Base-by-base conservation (phyloP, 2,888 invertebrate genomes). In the Chaitophorus viminalis region DNA sequence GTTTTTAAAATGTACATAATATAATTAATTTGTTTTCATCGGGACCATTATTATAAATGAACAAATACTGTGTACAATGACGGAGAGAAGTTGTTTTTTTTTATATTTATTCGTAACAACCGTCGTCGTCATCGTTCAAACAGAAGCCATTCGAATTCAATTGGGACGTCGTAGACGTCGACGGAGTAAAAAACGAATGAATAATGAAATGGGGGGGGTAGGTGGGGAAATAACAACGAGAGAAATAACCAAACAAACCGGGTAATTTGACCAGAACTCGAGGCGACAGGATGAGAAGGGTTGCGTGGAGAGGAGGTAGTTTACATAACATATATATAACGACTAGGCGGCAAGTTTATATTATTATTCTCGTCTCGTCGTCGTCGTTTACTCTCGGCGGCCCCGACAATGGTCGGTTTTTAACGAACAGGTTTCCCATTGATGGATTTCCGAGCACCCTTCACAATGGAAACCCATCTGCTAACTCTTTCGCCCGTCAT, bases 391-490 rank as follows among this genome's bases (percentile, higher is more conserved):
- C 46, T 84, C 83, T 60, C 75, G 52, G 68, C 65, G 85, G 76
- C 33, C 82, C 36, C 78, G 86, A 86, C 86, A 86, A 86, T 79
- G 72, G 86, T 72, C 33, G 25, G 85, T 78, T 86, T 86, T 86
- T 86, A 86, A 86, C 86, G 86, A 86, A 86, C 86, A 86, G 86
- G 86, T 86, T 86, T 86, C 86, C 79, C 86, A 86, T 86, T 86
- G 86, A 86, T 72, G 86, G 78, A 86, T 75, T 86, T 72, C 86
- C 86, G 78, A 72, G 86, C 86, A 86, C 86, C 86, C 86, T 86
- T 29, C 70, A 85, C 85, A 85, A 85, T 85, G 77, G 78, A 39
- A 76, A 46, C 76, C 29, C 39, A 39, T 46, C 72, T n/a, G 52
- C 39, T 65, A 77, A 68, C 81, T 84, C 68, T 84, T 85, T 68